phyloP scores from a whole-genome alignment of 2,113 vertebrate species.

The Chaetorhynchus papuensis region DNA sequence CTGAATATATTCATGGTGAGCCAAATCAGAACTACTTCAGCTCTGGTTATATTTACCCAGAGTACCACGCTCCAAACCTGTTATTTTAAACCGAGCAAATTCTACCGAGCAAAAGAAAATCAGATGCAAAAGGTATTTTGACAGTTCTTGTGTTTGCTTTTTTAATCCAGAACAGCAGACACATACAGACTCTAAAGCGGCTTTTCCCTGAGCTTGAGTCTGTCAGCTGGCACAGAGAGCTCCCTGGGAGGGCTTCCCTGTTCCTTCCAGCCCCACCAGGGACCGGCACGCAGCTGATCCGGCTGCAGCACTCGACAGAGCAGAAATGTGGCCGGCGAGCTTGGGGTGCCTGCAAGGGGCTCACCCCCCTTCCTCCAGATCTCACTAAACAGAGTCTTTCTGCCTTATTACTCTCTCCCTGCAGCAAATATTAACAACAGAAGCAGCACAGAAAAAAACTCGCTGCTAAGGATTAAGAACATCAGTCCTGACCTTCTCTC shows the following conservation, averaged over 20 bases:
- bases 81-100: neutral
- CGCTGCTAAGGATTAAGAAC: constrained; percentile 22
- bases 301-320: neutral
- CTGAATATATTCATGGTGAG: neutral
- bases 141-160: neutral
- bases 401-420: constrained; percentile 35
- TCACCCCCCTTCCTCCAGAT: neutral
- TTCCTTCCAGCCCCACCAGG: neutral
- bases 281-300: neutral
- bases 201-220: neutral
- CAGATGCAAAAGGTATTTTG: neutral
- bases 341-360: neutral
- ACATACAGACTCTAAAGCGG: neutral
- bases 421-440: constrained; percentile 54
- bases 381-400: neutral
- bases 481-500: constrained; percentile 53
- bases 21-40: neutral
- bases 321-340: fast-evolving
- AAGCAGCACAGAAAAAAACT: neutral
- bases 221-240: neutral
- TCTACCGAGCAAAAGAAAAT: neutral
- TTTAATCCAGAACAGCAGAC: neutral
- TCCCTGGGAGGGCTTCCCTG: neutral
- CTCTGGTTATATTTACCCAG: neutral
- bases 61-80: neutral